Base-by-base conservation (phyloP, 1,140 invertebrate genomes). In the Brachionus koreanus region DNA sequence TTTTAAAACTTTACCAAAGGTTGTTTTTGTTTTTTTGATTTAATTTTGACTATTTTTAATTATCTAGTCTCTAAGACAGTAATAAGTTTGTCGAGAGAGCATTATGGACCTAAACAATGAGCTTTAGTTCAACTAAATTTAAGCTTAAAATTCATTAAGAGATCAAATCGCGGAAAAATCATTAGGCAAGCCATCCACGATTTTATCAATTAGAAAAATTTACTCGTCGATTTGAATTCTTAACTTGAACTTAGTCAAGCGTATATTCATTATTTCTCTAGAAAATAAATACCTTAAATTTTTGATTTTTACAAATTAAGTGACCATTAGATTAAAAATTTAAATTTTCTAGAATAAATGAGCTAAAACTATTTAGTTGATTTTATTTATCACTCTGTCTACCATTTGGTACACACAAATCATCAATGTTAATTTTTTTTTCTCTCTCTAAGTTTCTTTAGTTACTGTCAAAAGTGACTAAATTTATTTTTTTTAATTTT, bases 271-370 rank as follows among this genome's bases (percentile, higher is more conserved):
- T 57, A 57, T 19, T 25, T 9, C n/a, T 57, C 19, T 57, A 16
- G 19, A 16, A 57, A 57, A 57, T 57, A 57, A 57, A 57, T 49
- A 49, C 43, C 43, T 49, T 49, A 49, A 57, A 19, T 19, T 19
- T 57, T 57, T 57, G 49, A 57, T 57, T 57, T 57, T 25, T 57
- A 57, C 49, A 57, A 57, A 57, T 57, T 57, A 57, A 57, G 49
- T 57, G 49, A 57, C 49, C 49, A 57, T 57, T 57, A 57, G 49
- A 57, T 19, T 57, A 57, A 23, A 57, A 57, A 57, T 57, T 57
- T 10, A n/a, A 25, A 5, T 3, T 19, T 19, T 19, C 49, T 57
- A 57, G n/a, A 57, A 57, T 57, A 57, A 57, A 57, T 57, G n/a
- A 57, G 49, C 19, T 19, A 19, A 19, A 57, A 19, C 19, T 2